A percentile compares a stretch with the other conserved stretches of the same genome.
Evolutionary conservation across 2,888 invertebrate genomes (phyloP).

Genomic region (Pocota personata): DNA sequence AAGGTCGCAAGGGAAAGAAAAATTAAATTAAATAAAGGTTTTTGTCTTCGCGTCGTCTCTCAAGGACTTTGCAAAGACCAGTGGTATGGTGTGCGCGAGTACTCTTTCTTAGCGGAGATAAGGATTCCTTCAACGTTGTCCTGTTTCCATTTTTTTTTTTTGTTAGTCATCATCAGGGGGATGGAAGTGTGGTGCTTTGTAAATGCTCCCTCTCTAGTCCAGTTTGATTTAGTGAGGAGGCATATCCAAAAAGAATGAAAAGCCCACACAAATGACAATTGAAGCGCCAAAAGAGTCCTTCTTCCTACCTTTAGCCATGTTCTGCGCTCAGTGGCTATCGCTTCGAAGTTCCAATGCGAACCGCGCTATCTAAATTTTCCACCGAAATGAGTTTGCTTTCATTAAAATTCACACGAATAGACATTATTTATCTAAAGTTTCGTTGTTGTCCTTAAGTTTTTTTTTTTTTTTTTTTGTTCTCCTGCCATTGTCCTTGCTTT

Average conservation of each 20-base stretch:
- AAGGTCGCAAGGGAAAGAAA: constrained; percentile 70
- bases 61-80: constrained; percentile 55
- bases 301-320: constrained; percentile 11
- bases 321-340: constrained; percentile 1
- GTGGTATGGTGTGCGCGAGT: constrained; percentile 22
- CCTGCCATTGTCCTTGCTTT: constrained; percentile 65
- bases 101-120: constrained; percentile 63
- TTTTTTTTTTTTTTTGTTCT: constrained; percentile 14
- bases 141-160: constrained; percentile 41
- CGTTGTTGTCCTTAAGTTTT: constrained; percentile 73
- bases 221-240: constrained; percentile 52
- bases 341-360: constrained; percentile 42
- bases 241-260: constrained; percentile 8
- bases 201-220: constrained; percentile 12
- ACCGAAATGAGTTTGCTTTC: constrained; percentile 73
- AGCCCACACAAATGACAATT: constrained; percentile 55
- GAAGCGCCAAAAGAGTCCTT: constrained; percentile 35
- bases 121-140: constrained; percentile 57
- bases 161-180: constrained; percentile 36
- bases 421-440: constrained; percentile 70
- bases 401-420: constrained; percentile 73
- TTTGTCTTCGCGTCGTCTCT: constrained; percentile 74
- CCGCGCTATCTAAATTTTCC: constrained; percentile 74
- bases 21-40: constrained; percentile 80
- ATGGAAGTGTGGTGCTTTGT: constrained; percentile 16